Conservation (phyloP, 2,888 invertebrate genomes). For the Tenodera sinensis region DNA sequence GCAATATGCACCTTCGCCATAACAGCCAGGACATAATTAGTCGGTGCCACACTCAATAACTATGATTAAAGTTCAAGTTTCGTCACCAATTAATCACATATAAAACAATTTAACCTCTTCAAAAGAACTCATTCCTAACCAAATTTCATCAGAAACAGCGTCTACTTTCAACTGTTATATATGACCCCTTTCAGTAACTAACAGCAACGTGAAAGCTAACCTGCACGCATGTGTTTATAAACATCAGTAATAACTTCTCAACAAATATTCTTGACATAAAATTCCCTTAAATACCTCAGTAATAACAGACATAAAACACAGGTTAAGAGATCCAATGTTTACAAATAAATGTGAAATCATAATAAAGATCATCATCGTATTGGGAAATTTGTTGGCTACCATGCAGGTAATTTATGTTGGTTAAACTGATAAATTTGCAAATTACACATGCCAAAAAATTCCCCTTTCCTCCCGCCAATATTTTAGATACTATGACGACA, state of each 20-base stretch:
- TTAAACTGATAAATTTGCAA: not conserved
- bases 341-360: not conserved
- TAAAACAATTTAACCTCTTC: constrained; percentile 32
- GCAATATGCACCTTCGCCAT: not conserved
- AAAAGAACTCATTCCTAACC: constrained; percentile 47
- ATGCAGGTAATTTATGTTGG: not conserved
- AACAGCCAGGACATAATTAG: not conserved
- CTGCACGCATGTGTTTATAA: not conserved
- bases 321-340: not conserved
- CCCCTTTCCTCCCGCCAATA: not conserved
- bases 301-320: not conserved
- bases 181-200: not conserved
- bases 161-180: constrained; percentile 42
- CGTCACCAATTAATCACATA: not conserved
- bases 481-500: not conserved
- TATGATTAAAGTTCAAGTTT: not conserved
- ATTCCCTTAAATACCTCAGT: not conserved
- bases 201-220: not conserved
- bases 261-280: not conserved
- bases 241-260: not conserved
- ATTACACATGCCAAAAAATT: not conserved
- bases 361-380: not conserved
- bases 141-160: constrained; percentile 44
- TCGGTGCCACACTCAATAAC: not conserved
- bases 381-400: not conserved